Evolutionary conservation across 2,113 vertebrate species (phyloP), one percentile per base, ranked within the genome.

Genomic region (Pachycephala philippinensis): DNA sequence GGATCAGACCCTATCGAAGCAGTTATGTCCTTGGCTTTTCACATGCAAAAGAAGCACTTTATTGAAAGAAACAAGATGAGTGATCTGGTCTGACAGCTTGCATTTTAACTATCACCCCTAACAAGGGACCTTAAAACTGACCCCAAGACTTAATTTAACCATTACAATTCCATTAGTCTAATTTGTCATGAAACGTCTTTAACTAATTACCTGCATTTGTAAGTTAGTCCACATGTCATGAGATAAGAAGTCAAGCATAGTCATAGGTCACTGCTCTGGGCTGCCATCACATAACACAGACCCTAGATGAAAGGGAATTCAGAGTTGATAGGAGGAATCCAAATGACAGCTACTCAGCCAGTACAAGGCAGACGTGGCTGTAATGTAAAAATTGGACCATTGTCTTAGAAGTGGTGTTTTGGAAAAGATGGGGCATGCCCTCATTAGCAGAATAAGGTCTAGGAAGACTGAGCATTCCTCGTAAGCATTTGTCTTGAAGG

Each of bases 171-270:
- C 95, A 96, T 97, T 97, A 96, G 95, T 95, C 94, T 96, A 97
- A 96, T 97, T 94, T 96, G 96, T 97, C 94, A 85, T 90, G 92
- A 94, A 96, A 95, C 94, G 95, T 97, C 97, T 96, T 97, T 95
- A 95, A 97, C 93, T 97, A 97, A 97, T 97, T 96, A 97, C 89
- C 89, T 95, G 90, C 87, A 95, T 97, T 97, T 97, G 95, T 97
- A 97, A 97, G 96, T 97, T 97, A 94, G 95, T 94, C 94, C 91
- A 94, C 92, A 95, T 94, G 96, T 92, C 92, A 83, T 81, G 56
- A 89, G 96, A 97, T 97, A 97, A 97, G 96, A 96, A 97, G 95
- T 93, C 91, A 89, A 85, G 84, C 66, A 35, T 75, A 97, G 96
- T 93, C 94, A 95, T 72, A 96, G 97, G 97, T 97, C 94, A 96